These are phyloP conservation scores for Molossus molossus DNA, from an alignment of 2,797 vertebrate species.

Conservation along the genomic window DNA sequence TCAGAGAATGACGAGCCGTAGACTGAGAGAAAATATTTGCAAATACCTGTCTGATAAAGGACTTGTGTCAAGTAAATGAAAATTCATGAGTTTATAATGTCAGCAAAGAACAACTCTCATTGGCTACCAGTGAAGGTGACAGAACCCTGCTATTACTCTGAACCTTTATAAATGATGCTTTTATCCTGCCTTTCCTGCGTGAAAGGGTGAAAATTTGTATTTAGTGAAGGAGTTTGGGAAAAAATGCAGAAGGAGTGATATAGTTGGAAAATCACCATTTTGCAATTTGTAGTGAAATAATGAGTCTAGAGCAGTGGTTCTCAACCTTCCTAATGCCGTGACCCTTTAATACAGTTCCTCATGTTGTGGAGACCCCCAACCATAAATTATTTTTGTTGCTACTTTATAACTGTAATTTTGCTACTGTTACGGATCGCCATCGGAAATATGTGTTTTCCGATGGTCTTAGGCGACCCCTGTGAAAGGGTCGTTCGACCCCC, in stretches of 20 bases:
- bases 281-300: conserved; percentile 31
- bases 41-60: neutral
- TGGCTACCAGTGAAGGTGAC: neutral
- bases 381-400: no score
- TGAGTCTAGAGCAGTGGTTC: neutral
- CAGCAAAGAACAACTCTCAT: neutral
- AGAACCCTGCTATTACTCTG: neutral
- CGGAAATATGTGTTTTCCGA: no score
- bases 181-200: neutral
- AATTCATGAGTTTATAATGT: neutral
- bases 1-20: neutral
- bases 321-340: no score
- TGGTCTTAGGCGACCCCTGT: no score
- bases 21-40: conserved; percentile 22
- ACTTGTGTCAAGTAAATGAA: neutral
- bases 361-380: no score
- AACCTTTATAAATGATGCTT: neutral
- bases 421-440: no score
- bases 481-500: no score
- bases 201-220: neutral
- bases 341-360: no score
- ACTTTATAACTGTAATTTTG: no score
- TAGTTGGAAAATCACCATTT: conserved; percentile 17
- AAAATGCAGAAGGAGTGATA: neutral
- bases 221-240: neutral